phyloP scores from a whole-genome alignment of 2,888 invertebrate species.

The Hypomecis atomaria region DNA sequence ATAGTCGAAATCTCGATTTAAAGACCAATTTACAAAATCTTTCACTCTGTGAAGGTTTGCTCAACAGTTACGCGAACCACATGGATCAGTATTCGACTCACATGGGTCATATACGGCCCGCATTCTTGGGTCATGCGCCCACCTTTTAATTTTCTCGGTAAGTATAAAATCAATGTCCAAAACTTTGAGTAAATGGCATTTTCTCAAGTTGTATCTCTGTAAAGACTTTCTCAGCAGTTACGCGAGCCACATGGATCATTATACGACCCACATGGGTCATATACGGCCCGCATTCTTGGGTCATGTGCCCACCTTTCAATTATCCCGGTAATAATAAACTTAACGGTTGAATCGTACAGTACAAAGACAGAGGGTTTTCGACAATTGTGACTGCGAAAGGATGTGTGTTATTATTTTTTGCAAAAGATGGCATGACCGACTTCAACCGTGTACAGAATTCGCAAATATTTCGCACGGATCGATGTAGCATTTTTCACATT shows the following conservation, averaged over 20 bases:
- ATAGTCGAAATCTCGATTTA: no score
- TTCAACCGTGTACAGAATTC: no score
- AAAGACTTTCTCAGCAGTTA: background rate
- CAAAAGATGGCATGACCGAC: no score
- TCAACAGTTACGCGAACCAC: slow-evolving; percentile 17
- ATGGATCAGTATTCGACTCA: slow-evolving; percentile 23
- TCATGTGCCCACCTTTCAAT: slow-evolving; percentile 40
- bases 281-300: slow-evolving; percentile 23
- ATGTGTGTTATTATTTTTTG: no score
- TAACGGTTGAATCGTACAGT: slow-evolving; percentile 25
- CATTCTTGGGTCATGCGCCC: slow-evolving; percentile 18
- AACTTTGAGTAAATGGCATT: no score
- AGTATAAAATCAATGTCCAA: background rate
- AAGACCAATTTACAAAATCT: no score
- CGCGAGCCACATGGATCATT: slow-evolving; percentile 30
- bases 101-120: slow-evolving; percentile 12
- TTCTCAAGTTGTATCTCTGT: background rate
- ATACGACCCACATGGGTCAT: slow-evolving; percentile 25
- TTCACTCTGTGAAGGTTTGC: background rate
- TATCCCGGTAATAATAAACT: slow-evolving; percentile 38
- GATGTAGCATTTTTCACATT: no score
- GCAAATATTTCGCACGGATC: no score
- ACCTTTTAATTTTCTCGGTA: slow-evolving; percentile 39
- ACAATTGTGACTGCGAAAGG: background rate
- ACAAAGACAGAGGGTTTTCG: slow-evolving; percentile 4